Conservation (phyloP, 2,888 invertebrate species). For the Agelastica alni region DNA sequence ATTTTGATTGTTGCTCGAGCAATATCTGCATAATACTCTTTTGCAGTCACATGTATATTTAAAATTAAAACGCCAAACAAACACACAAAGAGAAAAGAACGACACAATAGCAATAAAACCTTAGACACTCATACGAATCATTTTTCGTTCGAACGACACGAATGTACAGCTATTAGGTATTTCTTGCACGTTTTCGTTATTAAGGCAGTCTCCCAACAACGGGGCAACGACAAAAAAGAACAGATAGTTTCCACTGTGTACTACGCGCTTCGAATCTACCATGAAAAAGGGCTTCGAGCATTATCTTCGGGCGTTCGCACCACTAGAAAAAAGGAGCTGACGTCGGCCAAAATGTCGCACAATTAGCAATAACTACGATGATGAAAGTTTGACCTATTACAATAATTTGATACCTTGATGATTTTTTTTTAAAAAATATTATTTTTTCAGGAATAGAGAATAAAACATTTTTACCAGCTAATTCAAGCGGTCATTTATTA, state of each 20-base stretch:
- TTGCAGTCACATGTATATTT: no score
- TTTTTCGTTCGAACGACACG: conserved; percentile 36
- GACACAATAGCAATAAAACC: conserved; percentile 5
- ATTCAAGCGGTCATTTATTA: no score
- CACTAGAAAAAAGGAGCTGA: conserved; percentile 2
- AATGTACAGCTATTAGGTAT: conserved; percentile 34
- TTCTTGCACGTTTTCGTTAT: conserved; percentile 42
- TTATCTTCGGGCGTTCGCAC: conserved; percentile 19
- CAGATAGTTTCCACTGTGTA: conserved; percentile 40
- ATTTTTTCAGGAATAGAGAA: no score
- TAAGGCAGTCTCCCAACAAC: conserved; percentile 35
- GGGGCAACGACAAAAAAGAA: conserved; percentile 33
- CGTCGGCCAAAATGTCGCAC: not conserved
- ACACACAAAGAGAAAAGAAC: not conserved
- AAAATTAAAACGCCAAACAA: conserved; percentile 2
- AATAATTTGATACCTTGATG: no score
- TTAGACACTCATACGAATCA: conserved; percentile 29
- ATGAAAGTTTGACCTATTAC: not conserved
- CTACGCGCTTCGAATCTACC: conserved; percentile 37
- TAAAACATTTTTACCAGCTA: no score
- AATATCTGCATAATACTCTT: no score
- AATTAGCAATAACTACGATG: conserved; percentile 2
- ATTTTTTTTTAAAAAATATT: no score
- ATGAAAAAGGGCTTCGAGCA: conserved; percentile 26
- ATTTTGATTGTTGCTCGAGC: no score